Evolutionary conservation across 2,113 vertebrate species (phyloP), one percentile per base, ranked within the genome.

Genomic region (Thryonomys swinderianus): DNA sequence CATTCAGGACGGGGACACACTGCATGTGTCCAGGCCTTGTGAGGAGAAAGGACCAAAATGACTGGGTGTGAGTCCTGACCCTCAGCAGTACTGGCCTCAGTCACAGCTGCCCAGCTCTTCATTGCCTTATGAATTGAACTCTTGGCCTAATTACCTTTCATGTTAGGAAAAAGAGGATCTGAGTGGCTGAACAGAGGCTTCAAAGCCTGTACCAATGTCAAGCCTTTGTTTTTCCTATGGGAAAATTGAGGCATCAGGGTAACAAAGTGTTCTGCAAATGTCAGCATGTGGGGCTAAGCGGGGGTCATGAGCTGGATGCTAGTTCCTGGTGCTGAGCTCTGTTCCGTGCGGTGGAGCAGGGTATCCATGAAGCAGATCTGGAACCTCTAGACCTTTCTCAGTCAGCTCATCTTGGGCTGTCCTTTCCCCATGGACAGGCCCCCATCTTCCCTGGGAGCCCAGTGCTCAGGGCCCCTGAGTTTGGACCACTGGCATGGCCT

Each of bases 261-360:
- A 0, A 62, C 4, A 45, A 69, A 10, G 53, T 59, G 21, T 79
- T 45, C 11, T 74, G 82, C 42, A 62, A 45, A n/a, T 42, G 71
- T 27, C 48, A 40, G n/a, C 3, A 21, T 40, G 14, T 64, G 20
- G 25, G 48, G 69, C 45, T 40, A 67, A 5, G 27, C 18, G 1
- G 1, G 45, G 84, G n/a, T 51, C 8, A 5, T 82, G 83, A 34
- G 9, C 27, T 30, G 25, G 0, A 0, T 34, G 59, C 62, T 79
- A 0, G 11, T 37, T n/a, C 78, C 10, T 8, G 16, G 53, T 5
- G 3, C 81, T 18, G 32, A 17, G 37, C 12, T 37, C 74, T n/a
- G 13, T 9, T 23, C 12, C 18, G 2, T 2, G 0, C 6, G 71
- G n/a, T 11, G 7, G 34, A 55, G 32, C 42, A 51, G 30, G 17